phyloP scores from a whole-genome alignment of 1,140 invertebrate genomes.

The Trichonephila clavipes region DNA sequence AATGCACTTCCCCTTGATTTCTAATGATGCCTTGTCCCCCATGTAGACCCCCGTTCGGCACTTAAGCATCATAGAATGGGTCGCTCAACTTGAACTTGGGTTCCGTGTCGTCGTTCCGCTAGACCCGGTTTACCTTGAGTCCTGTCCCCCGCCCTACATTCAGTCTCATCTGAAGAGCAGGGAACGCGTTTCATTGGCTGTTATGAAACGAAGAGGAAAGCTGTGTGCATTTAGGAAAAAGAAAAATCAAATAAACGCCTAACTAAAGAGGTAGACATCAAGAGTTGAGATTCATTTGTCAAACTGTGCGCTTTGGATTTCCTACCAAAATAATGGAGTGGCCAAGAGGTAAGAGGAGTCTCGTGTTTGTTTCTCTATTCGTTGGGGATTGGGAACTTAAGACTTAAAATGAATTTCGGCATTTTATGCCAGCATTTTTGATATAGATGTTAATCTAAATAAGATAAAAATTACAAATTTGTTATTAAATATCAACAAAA shows the following conservation, averaged over 20 bases:
- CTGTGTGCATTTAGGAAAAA: background rate
- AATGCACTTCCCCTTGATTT: too few relatives aligned
- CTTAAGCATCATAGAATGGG: background rate
- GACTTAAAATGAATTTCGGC: background rate
- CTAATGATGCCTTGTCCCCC: background rate
- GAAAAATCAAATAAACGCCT: background rate
- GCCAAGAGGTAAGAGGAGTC: background rate
- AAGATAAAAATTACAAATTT: background rate
- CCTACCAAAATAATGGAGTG: background rate
- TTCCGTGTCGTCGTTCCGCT: constrained; percentile 32
- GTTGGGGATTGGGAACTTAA: background rate
- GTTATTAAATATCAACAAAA: background rate
- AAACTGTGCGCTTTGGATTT: background rate
- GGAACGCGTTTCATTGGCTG: background rate
- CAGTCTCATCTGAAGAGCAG: background rate
- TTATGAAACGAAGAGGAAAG: constrained; percentile 28
- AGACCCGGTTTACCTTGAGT: constrained; percentile 33
- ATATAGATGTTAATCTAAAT: background rate
- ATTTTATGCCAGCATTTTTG: background rate
- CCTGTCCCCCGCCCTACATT: background rate
- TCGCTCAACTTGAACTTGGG: constrained; percentile 5
- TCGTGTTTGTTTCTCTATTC: background rate
- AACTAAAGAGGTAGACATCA: background rate
- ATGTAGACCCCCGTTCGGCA: background rate
- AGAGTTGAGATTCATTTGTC: background rate